These are phyloP conservation scores for Caiman crocodilus DNA, from an alignment of 2,797 vertebrate species.

Conservation along the genomic window DNA sequence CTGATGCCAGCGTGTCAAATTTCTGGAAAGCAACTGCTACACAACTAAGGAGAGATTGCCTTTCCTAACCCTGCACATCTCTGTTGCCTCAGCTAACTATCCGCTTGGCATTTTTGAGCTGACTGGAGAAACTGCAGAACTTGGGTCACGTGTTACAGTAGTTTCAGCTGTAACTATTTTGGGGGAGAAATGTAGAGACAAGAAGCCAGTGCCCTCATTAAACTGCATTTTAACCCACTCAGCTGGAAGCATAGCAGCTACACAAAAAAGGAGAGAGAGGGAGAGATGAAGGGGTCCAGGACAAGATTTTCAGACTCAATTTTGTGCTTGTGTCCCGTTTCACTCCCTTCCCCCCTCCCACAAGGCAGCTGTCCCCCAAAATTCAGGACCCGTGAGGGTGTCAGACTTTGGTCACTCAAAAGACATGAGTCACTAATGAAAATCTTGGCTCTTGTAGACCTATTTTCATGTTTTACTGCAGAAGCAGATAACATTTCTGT, in stretches of 20 bases:
- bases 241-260: neutral
- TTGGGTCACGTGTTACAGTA: neutral
- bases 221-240: neutral
- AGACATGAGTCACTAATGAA: neutral
- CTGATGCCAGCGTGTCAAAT: slow-evolving; percentile 6
- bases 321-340: neutral
- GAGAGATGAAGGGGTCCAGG: neutral
- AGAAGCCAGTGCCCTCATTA: neutral
- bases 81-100: neutral
- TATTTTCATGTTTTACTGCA: neutral
- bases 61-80: neutral
- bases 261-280: neutral
- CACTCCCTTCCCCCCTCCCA: no score
- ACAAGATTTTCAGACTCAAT: neutral
- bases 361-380: neutral
- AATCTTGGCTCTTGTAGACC: neutral
- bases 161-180: neutral
- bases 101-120: neutral
- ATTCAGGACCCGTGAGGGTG: neutral
- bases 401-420: neutral
- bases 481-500: neutral
- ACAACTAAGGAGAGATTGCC: neutral
- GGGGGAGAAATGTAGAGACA: neutral
- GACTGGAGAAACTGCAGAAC: neutral
- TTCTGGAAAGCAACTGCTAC: slow-evolving; percentile 16